Conservation (phyloP, 2,113 vertebrate species). For the Etia nguti region DNA sequence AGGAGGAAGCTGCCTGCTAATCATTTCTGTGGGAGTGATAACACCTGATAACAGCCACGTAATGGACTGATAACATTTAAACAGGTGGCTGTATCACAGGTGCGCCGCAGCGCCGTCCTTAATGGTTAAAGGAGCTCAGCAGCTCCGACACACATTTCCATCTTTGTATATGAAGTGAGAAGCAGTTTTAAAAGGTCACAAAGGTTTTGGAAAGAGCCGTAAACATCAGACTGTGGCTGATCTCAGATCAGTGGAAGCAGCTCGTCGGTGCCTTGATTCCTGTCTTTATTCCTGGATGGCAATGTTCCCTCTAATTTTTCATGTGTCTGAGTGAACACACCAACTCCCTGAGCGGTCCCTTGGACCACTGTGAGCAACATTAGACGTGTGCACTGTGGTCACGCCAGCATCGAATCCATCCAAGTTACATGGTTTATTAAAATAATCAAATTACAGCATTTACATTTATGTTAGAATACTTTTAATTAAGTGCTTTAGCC, state of each 20-base stretch:
- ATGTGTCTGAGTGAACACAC: too few relatives aligned
- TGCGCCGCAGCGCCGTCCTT: background rate
- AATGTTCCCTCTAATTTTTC: too few relatives aligned
- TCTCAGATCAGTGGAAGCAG: background rate
- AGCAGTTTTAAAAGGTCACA: background rate
- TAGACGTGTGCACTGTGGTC: too few relatives aligned
- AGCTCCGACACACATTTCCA: background rate
- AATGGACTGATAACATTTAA: background rate
- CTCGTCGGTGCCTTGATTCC: rapidly evolving
- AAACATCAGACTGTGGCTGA: background rate
- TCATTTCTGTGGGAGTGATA: rapidly evolving
- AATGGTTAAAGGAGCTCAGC: background rate
- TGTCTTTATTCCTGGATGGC: background rate
- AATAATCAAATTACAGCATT: too few relatives aligned
- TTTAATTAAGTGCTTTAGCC: too few relatives aligned
- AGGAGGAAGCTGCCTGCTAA: background rate
- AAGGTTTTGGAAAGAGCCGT: background rate
- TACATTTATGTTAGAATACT: too few relatives aligned
- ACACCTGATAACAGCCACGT: background rate
- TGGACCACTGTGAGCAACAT: too few relatives aligned
- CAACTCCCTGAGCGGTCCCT: too few relatives aligned
- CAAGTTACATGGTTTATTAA: too few relatives aligned
- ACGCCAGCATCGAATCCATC: too few relatives aligned
- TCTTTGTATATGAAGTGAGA: background rate
- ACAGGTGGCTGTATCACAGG: background rate